A percentile compares a stretch with the other conserved stretches of the same genome.
phyloP scores from a whole-genome alignment of 1,140 invertebrate species.

The Cherax destructor region DNA sequence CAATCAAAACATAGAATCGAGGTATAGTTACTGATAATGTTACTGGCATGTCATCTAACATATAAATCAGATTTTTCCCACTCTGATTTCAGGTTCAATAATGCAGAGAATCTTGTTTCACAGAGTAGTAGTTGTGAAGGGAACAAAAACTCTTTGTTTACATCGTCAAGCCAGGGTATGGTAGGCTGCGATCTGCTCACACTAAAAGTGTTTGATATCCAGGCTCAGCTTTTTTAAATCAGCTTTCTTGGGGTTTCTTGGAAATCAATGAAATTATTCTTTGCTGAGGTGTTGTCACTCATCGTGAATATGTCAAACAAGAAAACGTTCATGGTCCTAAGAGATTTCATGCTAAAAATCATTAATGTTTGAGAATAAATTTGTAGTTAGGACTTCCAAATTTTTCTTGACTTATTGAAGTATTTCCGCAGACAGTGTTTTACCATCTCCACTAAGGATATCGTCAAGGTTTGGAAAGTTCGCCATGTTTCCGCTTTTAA shows the following conservation, averaged over 20 bases:
- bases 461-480: slow-evolving; percentile 54
- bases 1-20: slow-evolving; percentile 43
- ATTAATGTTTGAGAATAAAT: slow-evolving; percentile 58
- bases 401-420: slow-evolving; percentile 52
- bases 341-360: slow-evolving; percentile 43
- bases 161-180: background rate
- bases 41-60: slow-evolving; percentile 17
- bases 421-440: slow-evolving; percentile 50
- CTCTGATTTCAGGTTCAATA: slow-evolving; percentile 48
- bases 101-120: slow-evolving; percentile 28
- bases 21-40: no score
- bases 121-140: slow-evolving; percentile 13
- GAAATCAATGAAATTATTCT: slow-evolving; percentile 37
- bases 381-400: slow-evolving; percentile 44
- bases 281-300: background rate
- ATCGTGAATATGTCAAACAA: no score
- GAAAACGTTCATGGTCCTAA: background rate
- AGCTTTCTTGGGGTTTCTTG: slow-evolving; percentile 45
- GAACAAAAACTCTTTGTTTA: slow-evolving; percentile 13
- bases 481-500: background rate
- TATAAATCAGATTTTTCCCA: slow-evolving; percentile 28
- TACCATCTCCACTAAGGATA: slow-evolving; percentile 46
- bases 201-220: no score
- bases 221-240: no score
- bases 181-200: no score